Evolutionary conservation across 2,888 invertebrate genomes (phyloP).

Genomic region (Idaea aversata): DNA sequence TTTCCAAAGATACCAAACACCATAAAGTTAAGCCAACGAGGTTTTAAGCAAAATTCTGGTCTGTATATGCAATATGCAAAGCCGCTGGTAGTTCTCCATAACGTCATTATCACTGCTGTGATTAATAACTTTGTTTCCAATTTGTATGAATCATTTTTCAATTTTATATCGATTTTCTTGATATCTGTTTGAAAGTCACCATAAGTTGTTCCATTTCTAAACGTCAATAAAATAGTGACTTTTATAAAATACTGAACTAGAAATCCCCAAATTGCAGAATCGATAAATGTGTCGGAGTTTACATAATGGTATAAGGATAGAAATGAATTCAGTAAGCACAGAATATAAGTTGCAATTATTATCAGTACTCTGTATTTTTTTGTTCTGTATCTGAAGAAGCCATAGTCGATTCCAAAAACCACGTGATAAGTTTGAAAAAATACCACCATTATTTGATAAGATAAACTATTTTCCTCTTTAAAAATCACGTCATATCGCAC

Average conservation of each 20-base stretch:
- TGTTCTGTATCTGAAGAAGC: background rate
- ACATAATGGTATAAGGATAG: background rate
- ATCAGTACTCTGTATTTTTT: background rate
- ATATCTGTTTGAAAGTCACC: background rate
- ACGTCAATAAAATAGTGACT: background rate
- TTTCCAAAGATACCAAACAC: background rate
- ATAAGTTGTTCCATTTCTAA: background rate
- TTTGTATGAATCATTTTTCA: background rate
- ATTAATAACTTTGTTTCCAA: background rate
- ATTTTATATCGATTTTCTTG: background rate
- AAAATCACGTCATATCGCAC: background rate
- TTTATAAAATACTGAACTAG: background rate
- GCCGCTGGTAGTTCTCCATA: background rate
- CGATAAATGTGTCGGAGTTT: background rate
- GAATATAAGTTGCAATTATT: background rate
- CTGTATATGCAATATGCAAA: background rate
- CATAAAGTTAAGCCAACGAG: background rate
- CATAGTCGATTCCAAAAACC: background rate
- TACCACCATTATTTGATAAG: background rate
- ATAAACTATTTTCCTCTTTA: background rate
- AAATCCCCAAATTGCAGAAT: background rate
- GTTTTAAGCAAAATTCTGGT: background rate
- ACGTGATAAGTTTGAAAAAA: background rate
- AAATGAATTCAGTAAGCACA: background rate
- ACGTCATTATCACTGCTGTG: background rate